Base-by-base conservation (phyloP, 2,888 invertebrate species). In the Pachycephus smyrnensis region DNA sequence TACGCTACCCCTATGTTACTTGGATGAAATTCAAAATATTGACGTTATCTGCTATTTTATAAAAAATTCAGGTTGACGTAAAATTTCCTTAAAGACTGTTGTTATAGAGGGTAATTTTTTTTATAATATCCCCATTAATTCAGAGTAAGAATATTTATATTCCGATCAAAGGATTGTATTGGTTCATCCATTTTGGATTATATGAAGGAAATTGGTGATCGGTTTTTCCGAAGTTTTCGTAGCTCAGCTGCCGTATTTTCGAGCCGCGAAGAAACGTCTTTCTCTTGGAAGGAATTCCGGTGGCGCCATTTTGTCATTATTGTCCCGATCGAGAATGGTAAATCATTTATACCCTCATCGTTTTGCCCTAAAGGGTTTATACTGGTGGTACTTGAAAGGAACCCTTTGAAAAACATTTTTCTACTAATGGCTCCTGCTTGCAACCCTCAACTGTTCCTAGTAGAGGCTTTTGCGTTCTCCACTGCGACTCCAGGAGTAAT, bases 321-420 rank as follows among this genome's bases (percentile, higher is more conserved):
- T 78, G 84, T 85, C 86, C 88, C 86, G 87, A 88, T 89, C 87
- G 83, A 75, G 81, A 84, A 80, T 82, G 74, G 81, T 88, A 89
- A 89, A 86, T 89, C 86, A 85, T 88, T 90, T 89, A 88, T 84
- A 82, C 77, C 83, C 82, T 83, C 80, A 75, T 79, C 55, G 40
- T 68, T 79, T 15, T 75, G 81, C 85, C 85, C 86, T 83, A 88
- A 88, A 88, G 88, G 88, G 87, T 86, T 87, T 87, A 86, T 78
- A 76, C 84, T 83, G 85, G 85, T 85, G 83, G 80, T 82, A 87
- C 89, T 90, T 86, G 87, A 90, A 87, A 86, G 85, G 81, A 85
- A 23, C 86, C 89, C 89, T 87, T 89, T 89, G 86, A 86, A 90
- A 89, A 91, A 91, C 86, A 91, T 91, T 91, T 91, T 91, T 90